Percentiles rank a stretch among this genome's conserved stretches.
These are phyloP conservation scores for Chunga burmeisteri DNA, from an alignment of 2,113 vertebrate genomes.

Conservation along the genomic window DNA sequence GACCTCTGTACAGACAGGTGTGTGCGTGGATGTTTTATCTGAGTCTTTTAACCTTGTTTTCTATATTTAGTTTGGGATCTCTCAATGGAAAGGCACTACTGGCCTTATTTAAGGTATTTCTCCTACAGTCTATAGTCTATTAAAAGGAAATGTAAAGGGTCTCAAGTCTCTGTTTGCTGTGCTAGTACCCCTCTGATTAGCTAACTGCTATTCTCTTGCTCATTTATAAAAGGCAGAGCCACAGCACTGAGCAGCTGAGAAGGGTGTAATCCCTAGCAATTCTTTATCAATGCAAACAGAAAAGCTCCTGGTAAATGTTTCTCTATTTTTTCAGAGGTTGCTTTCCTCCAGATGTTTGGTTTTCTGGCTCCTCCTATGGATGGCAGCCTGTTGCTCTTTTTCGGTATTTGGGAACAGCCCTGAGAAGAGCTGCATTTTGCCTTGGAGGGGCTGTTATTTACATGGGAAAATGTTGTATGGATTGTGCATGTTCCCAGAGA, in stretches of 20 bases:
- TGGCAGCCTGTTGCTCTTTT: background rate
- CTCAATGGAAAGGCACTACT: background rate
- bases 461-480: background rate
- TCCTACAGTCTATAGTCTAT: background rate
- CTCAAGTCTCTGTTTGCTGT: background rate
- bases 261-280: background rate
- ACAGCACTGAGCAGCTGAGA: background rate
- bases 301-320: background rate
- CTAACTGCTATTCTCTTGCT: background rate
- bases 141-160: background rate
- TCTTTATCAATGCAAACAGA: background rate
- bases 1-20: background rate
- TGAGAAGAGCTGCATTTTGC: background rate
- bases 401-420: background rate
- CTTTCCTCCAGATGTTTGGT: background rate
- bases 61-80: background rate
- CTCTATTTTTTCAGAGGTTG: background rate
- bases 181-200: background rate
- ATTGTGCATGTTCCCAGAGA: background rate
- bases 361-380: conserved; percentile 17
- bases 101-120: background rate
- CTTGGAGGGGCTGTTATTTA: background rate
- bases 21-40: background rate
- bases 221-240: background rate
- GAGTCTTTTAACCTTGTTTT: background rate